Percentiles rank a stretch among this genome's conserved stretches.
Conservation (phyloP, 2,113 vertebrate species). For the Hypomesus transpacificus region DNA sequence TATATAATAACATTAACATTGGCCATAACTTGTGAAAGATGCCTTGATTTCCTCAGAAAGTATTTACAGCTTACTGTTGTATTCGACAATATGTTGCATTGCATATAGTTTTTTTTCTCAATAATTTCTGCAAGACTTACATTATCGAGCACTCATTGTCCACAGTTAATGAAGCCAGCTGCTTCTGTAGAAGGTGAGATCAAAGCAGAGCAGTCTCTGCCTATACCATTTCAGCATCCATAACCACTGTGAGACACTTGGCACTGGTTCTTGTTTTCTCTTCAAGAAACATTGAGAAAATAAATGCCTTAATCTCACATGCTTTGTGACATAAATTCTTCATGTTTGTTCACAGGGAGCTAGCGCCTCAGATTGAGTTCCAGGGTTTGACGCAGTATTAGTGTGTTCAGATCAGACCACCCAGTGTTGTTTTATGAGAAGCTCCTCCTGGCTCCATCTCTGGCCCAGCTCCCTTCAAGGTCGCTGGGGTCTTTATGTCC, state of each 20-base stretch:
- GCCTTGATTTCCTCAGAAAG: too few species aligned
- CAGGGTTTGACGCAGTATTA: too few species aligned
- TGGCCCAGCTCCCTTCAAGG: slow-evolving; percentile 42
- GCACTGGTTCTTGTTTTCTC: not conserved
- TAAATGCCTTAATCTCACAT: not conserved
- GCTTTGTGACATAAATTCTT: too few species aligned
- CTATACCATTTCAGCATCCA: not conserved
- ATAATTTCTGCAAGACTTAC: too few species aligned
- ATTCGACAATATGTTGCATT: too few species aligned
- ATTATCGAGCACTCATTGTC: too few species aligned
- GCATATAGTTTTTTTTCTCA: too few species aligned
- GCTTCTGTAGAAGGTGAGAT: not conserved
- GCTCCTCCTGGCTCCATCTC: slow-evolving; percentile 46
- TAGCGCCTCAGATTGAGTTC: too few species aligned
- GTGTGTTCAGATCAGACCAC: not conserved
- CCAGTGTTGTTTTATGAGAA: not conserved
- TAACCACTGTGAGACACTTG: not conserved
- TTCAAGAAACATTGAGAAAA: not conserved
- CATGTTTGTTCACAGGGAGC: not conserved
- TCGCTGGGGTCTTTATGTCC: slow-evolving; percentile 44
- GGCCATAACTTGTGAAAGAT: not conserved
- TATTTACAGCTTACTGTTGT: too few species aligned
- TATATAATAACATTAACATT: slow-evolving; percentile 39
- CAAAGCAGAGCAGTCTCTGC: not conserved
- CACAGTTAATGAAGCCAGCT: not conserved